Base-by-base conservation (phyloP, 2,888 invertebrate species). In the Caenorhabditis auriculariae region DNA sequence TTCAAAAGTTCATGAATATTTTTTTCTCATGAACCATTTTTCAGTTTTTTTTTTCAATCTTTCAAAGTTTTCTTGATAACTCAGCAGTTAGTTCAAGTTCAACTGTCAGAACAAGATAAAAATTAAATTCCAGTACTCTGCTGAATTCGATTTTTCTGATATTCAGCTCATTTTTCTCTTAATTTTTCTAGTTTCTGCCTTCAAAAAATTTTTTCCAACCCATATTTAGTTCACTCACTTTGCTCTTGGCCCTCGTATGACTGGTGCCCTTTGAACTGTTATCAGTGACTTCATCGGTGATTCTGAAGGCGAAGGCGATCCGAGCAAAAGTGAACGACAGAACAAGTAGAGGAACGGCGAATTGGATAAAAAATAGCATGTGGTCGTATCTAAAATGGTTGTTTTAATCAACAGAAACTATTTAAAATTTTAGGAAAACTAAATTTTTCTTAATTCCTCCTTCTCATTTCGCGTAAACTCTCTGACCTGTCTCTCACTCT, bases 341-440 rank as follows among this genome's bases (percentile, higher is more conserved):
- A 21, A 75, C 69, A 41, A 69, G 52, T 4, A 77, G 54, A 4
- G 77, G 77, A 39, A 76, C 59, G 3, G 69, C 75, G 54, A 76
- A 77, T 48, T 75, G 75, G 27, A 75, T 66, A 21, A 69, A 55
- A 52, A 76, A 74, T 9, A 77, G 65, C 23, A 67, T 42, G 35
- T 74, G 57, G 26, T 76, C 72, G 35, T 74, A 71, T 48, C 74
- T 75, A 57, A 45, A 70, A 50, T 23, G 39, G 17, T n/a, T n/a
- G n/a, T n/a, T n/a, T n/a, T n/a, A n/a, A n/a, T n/a, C n/a, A n/a
- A n/a, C n/a, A n/a, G n/a, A n/a, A n/a, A n/a, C n/a, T n/a, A n/a
- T 17, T 23, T 49, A 23, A n/a, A 9, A 49, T 37, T 38, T 17
- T 15, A n/a, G 15, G 17, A 41, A 41, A 17, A 12, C 9, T 17